Percentiles rank a stretch among this genome's conserved stretches.
These are phyloP conservation scores for Monochamus alternatus DNA, from an alignment of 2,888 invertebrate species.

Conservation along the genomic window DNA sequence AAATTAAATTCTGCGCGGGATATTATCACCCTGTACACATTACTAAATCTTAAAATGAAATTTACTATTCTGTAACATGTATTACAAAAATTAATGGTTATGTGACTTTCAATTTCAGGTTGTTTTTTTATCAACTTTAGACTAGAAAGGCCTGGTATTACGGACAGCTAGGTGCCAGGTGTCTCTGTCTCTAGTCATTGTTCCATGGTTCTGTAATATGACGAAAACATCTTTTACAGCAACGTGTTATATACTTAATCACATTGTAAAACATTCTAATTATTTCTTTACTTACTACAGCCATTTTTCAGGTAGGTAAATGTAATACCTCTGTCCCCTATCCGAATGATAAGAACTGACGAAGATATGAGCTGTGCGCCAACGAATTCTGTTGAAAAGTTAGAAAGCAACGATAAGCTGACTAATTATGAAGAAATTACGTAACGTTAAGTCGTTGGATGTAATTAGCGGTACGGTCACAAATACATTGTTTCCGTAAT, in stretches of 20 bases:
- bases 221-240: neutral
- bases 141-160: too few relatives aligned
- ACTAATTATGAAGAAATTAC: conserved; percentile 1
- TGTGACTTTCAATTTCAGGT: too few relatives aligned
- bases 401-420: conserved; percentile 19
- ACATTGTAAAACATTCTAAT: neutral
- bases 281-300: neutral
- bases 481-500: conserved; percentile 8
- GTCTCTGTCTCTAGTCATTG: too few relatives aligned
- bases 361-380: neutral
- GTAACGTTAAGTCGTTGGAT: neutral
- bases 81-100: too few relatives aligned
- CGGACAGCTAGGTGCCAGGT: too few relatives aligned
- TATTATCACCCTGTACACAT: too few relatives aligned
- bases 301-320: neutral
- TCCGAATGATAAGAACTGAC: conserved; percentile 12
- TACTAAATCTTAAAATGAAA: too few relatives aligned
- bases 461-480: conserved; percentile 8
- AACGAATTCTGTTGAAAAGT: conserved; percentile 1
- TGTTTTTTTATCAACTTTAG: too few relatives aligned
- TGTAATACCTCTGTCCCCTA: neutral
- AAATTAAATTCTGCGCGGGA: too few relatives aligned
- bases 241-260: neutral
- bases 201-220: too few relatives aligned
- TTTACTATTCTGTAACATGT: too few relatives aligned